Conservation (phyloP, 2,113 vertebrate species). For the Passer montanus region DNA sequence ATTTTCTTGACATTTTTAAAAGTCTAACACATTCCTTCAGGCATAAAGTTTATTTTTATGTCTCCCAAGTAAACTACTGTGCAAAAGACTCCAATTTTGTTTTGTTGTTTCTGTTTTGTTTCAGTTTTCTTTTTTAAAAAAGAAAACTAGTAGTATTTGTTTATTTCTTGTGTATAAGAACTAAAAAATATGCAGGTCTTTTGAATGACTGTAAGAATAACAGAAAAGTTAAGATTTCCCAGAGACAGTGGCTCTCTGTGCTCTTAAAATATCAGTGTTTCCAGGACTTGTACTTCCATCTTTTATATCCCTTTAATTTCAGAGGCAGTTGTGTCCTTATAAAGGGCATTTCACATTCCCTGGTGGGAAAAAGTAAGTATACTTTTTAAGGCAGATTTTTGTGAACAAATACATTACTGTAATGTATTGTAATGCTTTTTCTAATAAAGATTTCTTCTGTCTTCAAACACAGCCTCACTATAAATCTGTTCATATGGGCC, state of each 20-base stretch:
- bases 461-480: background rate
- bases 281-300: background rate
- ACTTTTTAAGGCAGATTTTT: background rate
- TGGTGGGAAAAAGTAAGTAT: background rate
- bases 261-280: background rate
- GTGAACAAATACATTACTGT: background rate
- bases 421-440: background rate
- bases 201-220: slow-evolving; percentile 2
- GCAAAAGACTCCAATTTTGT: background rate
- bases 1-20: slow-evolving; percentile 45
- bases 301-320: background rate
- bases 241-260: background rate
- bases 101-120: background rate
- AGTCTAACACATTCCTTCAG: slow-evolving; percentile 20
- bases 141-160: background rate
- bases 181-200: slow-evolving; percentile 4
- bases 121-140: background rate
- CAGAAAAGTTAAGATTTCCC: background rate
- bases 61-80: background rate
- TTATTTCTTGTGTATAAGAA: background rate
- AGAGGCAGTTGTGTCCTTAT: background rate
- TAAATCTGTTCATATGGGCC: background rate
- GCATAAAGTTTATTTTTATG: slow-evolving; percentile 47
- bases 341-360: background rate
- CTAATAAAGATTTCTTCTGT: background rate